A percentile compares a stretch with the other conserved stretches of the same genome.
phyloP scores from a whole-genome alignment of 2,888 invertebrate species.

The Griposia aprilina region DNA sequence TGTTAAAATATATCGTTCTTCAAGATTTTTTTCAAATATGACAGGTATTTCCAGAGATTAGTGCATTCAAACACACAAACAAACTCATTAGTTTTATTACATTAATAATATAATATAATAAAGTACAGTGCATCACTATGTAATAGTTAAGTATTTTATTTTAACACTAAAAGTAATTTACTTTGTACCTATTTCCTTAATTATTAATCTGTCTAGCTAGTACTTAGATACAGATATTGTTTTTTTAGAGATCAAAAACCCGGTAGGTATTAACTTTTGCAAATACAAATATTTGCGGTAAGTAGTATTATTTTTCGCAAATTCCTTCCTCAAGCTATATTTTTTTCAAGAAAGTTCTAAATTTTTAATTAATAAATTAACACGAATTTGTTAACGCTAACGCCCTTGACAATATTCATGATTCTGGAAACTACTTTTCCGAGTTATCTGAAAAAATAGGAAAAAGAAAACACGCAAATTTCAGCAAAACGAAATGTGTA shows the following conservation, averaged over 20 bases:
- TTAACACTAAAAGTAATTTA: neutral
- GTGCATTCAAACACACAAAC: neutral
- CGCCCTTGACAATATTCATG: neutral
- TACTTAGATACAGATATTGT: neutral
- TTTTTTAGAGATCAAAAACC: neutral
- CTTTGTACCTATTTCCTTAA: neutral
- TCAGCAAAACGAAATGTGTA: neutral
- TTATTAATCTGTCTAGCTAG: neutral
- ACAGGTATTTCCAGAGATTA: neutral
- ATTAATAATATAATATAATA: too few relatives aligned
- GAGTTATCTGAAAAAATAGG: neutral
- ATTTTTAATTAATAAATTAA: neutral
- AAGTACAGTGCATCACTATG: neutral
- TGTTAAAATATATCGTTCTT: neutral
- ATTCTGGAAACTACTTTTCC: neutral
- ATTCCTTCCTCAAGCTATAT: conserved; percentile 15
- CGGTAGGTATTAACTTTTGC: neutral
- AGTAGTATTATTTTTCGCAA: neutral
- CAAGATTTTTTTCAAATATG: neutral
- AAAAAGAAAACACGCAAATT: neutral
- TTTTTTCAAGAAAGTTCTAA: neutral
- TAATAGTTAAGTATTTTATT: neutral
- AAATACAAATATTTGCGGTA: neutral
- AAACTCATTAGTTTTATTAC: too few relatives aligned
- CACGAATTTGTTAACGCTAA: neutral